These are phyloP conservation scores for Liasis olivaceus DNA, from an alignment of 2,797 vertebrate genomes.

Conservation along the genomic window DNA sequence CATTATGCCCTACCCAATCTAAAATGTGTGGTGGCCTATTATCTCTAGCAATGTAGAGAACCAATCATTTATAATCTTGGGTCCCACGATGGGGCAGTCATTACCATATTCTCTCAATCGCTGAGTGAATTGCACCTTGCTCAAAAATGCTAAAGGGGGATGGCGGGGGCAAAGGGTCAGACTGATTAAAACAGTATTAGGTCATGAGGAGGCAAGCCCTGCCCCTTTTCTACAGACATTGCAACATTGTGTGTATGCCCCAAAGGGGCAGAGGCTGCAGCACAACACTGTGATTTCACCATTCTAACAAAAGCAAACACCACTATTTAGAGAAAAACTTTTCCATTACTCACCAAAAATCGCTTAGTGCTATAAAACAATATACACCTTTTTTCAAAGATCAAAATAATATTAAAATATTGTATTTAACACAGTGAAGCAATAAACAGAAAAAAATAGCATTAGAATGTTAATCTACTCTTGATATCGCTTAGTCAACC, in stretches of 20 bases:
- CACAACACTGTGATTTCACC: background rate
- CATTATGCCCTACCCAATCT: background rate
- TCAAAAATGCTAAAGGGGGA: background rate
- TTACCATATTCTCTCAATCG: background rate
- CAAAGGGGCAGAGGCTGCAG: background rate
- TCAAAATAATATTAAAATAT: background rate
- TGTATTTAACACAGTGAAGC: background rate
- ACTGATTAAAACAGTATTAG: background rate
- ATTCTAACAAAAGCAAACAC: background rate
- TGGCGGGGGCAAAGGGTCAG: background rate
- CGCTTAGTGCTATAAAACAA: background rate
- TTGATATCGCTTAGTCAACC: background rate
- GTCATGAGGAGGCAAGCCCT: background rate
- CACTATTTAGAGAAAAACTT: background rate
- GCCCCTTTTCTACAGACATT: background rate
- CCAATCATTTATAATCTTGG: background rate
- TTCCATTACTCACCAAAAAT: background rate
- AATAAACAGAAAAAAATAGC: background rate
- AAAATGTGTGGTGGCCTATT: background rate
- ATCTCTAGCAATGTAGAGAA: background rate
- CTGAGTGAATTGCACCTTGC: background rate
- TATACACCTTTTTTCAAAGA: background rate
- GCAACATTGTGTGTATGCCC: background rate
- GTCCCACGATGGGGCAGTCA: background rate
- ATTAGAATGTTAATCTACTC: background rate